Evolutionary conservation across 2,888 invertebrate genomes (phyloP).

Genomic region (Amphiduros pacificus): DNA sequence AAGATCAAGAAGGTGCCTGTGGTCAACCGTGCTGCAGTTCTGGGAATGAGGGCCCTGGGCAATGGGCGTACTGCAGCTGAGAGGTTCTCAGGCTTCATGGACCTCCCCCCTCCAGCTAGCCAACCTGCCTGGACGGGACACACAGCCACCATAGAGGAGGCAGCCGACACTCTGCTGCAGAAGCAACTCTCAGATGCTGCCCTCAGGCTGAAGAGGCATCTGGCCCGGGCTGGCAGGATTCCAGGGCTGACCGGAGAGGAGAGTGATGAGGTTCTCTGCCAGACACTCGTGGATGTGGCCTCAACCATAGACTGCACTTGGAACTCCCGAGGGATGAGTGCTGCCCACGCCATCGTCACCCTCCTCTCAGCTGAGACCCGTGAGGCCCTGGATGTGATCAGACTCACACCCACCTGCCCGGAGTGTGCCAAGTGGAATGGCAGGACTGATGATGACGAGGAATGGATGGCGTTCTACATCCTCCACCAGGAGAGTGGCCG

Average conservation of each 20-base stretch:
- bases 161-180: background rate
- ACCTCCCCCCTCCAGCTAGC: background rate
- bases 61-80: background rate
- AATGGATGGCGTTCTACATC: background rate
- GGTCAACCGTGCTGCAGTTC: background rate
- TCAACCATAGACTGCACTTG: background rate
- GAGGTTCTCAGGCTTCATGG: background rate
- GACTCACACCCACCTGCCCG: too few species aligned
- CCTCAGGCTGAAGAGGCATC: background rate
- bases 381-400: background rate
- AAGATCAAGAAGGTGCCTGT: too few species aligned
- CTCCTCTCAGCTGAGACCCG: background rate
- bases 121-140: background rate
- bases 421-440: too few species aligned
- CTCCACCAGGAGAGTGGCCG: background rate
- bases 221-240: background rate
- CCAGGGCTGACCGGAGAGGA: background rate
- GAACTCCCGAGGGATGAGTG: background rate
- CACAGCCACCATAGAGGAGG: background rate
- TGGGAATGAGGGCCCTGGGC: background rate
- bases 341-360: background rate
- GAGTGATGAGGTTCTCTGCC: background rate
- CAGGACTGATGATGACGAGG: too few species aligned
- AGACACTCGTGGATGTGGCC: background rate
- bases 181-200: background rate